Conservation (phyloP, 2,888 invertebrate genomes). For the Esperia sulphurella region DNA sequence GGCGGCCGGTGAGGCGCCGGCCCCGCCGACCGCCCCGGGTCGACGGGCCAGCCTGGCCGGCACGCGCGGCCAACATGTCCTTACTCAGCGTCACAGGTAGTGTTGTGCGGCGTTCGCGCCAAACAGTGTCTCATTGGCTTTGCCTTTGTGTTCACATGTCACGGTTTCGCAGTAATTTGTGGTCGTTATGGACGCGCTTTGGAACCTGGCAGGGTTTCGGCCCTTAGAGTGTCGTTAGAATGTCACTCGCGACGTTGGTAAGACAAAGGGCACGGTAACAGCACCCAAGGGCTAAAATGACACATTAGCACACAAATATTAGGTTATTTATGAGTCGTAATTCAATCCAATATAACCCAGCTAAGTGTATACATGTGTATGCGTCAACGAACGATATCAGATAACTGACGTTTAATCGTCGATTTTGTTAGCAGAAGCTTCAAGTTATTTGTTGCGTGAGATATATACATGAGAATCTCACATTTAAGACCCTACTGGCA, state of each 20-base stretch:
- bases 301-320: neutral
- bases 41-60: slow-evolving; percentile 71
- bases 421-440: slow-evolving; percentile 24
- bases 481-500: neutral
- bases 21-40: slow-evolving; percentile 78
- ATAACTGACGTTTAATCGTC: slow-evolving; percentile 42
- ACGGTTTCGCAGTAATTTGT: slow-evolving; percentile 42
- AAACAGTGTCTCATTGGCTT: slow-evolving; percentile 4
- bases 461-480: neutral
- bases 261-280: neutral
- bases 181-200: slow-evolving; percentile 52
- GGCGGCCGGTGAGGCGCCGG: slow-evolving; percentile 78
- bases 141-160: slow-evolving; percentile 41
- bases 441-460: slow-evolving; percentile 18
- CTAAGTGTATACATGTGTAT: slow-evolving; percentile 12
- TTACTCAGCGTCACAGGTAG: slow-evolving; percentile 79
- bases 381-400: slow-evolving; percentile 30
- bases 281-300: too few relatives aligned
- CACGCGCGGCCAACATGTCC: slow-evolving; percentile 72
- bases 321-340: slow-evolving; percentile 1
- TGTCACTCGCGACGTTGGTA: neutral
- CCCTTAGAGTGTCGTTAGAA: neutral
- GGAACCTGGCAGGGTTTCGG: slow-evolving; percentile 38
- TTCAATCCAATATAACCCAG: slow-evolving; percentile 3
- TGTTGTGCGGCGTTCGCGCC: slow-evolving; percentile 35